phyloP scores from a whole-genome alignment of 1,140 invertebrate species.

The Leptonema lineaticorne region DNA sequence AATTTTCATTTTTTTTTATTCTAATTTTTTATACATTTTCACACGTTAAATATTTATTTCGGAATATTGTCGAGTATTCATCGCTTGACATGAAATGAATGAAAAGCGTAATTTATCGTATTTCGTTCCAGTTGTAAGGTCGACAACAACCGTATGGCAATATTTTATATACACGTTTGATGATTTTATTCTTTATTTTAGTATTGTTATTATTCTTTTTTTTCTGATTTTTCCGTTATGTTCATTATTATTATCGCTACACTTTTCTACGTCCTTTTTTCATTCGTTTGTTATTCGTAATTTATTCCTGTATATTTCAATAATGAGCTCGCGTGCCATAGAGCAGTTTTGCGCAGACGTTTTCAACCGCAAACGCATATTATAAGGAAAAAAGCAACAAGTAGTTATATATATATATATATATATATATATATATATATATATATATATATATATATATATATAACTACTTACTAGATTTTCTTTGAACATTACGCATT shows the following conservation, averaged over 20 bases:
- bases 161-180: constrained; percentile 4
- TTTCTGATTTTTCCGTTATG: no score
- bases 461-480: no score
- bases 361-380: background rate
- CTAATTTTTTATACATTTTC: no score
- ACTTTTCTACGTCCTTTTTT: background rate
- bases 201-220: background rate
- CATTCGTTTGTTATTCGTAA: background rate
- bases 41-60: no score
- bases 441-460: no score
- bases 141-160: background rate
- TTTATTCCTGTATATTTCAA: constrained; percentile 14
- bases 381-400: background rate
- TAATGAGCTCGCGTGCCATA: constrained; percentile 11
- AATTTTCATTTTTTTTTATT: background rate
- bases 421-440: no score
- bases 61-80: background rate
- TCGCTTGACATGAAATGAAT: background rate
- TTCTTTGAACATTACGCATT: no score
- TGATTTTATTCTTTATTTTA: constrained; percentile 11
- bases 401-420: no score
- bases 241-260: no score
- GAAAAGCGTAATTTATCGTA: constrained; percentile 8
- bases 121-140: constrained; percentile 9
- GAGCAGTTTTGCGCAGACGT: background rate